A percentile compares a stretch with the other conserved stretches of the same genome.
phyloP scores from a whole-genome alignment of 2,797 vertebrate genomes.

The Bovichtus variegatus region DNA sequence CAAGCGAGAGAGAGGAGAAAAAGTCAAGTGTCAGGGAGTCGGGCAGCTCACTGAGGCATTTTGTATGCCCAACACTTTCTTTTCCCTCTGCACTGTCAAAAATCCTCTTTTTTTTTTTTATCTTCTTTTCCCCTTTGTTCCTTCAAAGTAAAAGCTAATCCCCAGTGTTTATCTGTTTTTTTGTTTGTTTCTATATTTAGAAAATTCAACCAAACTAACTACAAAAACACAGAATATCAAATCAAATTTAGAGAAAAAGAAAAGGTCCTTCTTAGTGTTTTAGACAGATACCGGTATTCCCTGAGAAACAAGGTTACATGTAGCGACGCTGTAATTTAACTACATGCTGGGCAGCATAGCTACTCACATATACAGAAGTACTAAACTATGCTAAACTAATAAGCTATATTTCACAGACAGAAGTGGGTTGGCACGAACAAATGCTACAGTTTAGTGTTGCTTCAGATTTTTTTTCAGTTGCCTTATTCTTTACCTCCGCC shows the following conservation, averaged over 20 bases:
- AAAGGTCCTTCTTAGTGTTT: too few relatives aligned
- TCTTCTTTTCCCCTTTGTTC: background rate
- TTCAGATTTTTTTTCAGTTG: too few relatives aligned
- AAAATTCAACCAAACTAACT: background rate
- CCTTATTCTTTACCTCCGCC: too few relatives aligned
- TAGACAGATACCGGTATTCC: background rate
- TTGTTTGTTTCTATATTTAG: background rate
- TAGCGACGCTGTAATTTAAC: too few relatives aligned
- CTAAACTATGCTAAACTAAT: too few relatives aligned
- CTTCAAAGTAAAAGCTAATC: background rate
- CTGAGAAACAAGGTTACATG: background rate
- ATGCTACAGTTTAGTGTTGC: too few relatives aligned
- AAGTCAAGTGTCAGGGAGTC: slow-evolving; percentile 55
- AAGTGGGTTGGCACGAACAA: too few relatives aligned
- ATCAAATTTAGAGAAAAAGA: background rate
- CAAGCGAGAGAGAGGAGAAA: slow-evolving; percentile 36
- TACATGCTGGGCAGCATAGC: too few relatives aligned
- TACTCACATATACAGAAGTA: too few relatives aligned
- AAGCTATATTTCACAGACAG: too few relatives aligned
- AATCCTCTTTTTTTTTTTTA: background rate
- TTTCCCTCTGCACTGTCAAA: slow-evolving; percentile 23
- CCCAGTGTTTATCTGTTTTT: background rate
- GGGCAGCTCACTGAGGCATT: slow-evolving; percentile 51
- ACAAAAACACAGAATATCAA: background rate
- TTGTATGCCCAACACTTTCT: slow-evolving; percentile 25